Percentiles rank a stretch among this genome's conserved stretches.
These are phyloP conservation scores for Enteromius afrohamiltoni DNA, from an alignment of 2,797 vertebrate genomes.

Conservation along the genomic window DNA sequence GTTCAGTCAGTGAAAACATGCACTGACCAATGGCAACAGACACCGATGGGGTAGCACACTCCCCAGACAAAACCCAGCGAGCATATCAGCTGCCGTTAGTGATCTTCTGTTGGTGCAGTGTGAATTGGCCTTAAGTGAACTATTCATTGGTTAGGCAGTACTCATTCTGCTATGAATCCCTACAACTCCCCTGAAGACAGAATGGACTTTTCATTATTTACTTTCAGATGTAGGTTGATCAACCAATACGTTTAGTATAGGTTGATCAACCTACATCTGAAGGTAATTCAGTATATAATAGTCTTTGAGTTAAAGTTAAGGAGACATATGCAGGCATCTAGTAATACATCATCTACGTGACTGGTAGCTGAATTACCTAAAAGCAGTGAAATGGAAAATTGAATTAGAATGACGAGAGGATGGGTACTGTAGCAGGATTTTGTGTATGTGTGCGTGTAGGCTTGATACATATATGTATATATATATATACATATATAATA, in stretches of 20 bases:
- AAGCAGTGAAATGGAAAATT: constrained; percentile 60
- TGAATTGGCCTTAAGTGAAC: background rate
- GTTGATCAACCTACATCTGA: background rate
- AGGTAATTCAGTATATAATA: constrained; percentile 1
- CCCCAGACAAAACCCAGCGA: background rate
- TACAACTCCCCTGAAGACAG: background rate
- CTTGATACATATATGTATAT: background rate
- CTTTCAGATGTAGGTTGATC: too few species aligned
- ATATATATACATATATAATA: too few species aligned
- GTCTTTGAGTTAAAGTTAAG: background rate
- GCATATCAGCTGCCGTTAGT: background rate
- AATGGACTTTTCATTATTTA: background rate
- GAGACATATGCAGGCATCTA: constrained; percentile 23
- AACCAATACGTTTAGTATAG: background rate
- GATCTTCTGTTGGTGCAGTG: background rate
- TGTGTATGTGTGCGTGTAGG: background rate
- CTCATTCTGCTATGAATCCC: background rate
- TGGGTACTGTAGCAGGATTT: constrained; percentile 38
- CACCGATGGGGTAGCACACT: background rate
- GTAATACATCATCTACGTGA: constrained; percentile 48
- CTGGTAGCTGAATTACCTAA: constrained; percentile 53
- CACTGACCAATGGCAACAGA: background rate
- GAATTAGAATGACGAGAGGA: constrained; percentile 52
- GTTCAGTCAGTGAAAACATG: background rate
- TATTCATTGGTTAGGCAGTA: background rate